Evolutionary conservation across 2,797 vertebrate genomes (phyloP).

Genomic region (Botia almorhae): DNA sequence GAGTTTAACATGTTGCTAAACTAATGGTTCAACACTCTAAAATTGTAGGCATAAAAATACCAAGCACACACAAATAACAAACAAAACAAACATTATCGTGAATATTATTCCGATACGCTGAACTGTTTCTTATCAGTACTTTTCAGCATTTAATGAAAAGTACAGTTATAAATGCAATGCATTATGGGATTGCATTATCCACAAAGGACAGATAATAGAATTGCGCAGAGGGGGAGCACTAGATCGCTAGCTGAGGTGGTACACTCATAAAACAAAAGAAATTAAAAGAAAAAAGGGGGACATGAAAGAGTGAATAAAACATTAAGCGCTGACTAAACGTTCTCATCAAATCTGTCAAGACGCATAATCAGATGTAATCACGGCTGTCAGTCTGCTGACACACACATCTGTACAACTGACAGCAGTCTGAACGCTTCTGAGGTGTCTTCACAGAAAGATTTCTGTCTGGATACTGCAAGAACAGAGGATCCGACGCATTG

Average conservation of each 20-base stretch:
- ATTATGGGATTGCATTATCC: not conserved
- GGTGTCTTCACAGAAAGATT: not conserved
- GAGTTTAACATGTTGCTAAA: too few relatives aligned
- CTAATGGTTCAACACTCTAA: not conserved
- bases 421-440: not conserved
- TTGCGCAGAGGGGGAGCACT: not conserved
- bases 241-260: not conserved
- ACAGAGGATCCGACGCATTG: not conserved
- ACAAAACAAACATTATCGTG: not conserved
- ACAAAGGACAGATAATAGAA: not conserved
- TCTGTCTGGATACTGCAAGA: not conserved
- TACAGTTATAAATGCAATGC: not conserved
- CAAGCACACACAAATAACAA: not conserved
- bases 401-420: slow-evolving; percentile 23
- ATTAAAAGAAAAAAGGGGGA: slow-evolving; percentile 28
- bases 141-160: too few relatives aligned
- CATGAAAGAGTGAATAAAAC: slow-evolving; percentile 57
- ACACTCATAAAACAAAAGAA: slow-evolving; percentile 34
- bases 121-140: too few relatives aligned
- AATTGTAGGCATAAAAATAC: too few relatives aligned
- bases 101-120: too few relatives aligned
- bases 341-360: slow-evolving; percentile 75
- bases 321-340: slow-evolving; percentile 77
- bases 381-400: slow-evolving; percentile 59
- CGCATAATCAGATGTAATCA: slow-evolving; percentile 79